phyloP scores from a whole-genome alignment of 1,140 invertebrate genomes.

The Caenorhabditis remanei region DNA sequence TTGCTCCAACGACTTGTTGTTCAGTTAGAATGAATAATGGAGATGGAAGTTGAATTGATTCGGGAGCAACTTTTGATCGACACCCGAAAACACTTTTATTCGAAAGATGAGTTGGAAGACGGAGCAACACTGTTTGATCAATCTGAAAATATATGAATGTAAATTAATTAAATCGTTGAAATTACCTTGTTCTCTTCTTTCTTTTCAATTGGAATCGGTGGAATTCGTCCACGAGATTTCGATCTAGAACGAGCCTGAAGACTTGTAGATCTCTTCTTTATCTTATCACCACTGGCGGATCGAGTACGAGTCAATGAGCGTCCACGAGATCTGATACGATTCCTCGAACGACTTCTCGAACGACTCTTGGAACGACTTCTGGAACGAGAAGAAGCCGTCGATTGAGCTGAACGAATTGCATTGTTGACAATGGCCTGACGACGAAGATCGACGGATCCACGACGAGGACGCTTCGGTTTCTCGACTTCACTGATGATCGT shows the following conservation, averaged over 20 bases:
- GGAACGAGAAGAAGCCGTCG: neutral
- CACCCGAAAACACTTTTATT: neutral
- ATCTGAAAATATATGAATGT: neutral
- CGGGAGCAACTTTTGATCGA: neutral
- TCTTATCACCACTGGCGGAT: neutral
- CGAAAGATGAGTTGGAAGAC: constrained; percentile 8
- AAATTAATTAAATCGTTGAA: no score
- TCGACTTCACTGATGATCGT: constrained; percentile 45
- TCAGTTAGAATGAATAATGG: constrained; percentile 25
- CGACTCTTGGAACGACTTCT: neutral
- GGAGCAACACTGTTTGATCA: neutral
- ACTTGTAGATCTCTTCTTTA: neutral
- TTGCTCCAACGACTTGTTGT: constrained; percentile 27
- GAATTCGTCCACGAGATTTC: no score
- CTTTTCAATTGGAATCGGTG: no score
- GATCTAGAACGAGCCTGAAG: neutral
- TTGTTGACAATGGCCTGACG: constrained; percentile 38
- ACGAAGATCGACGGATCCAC: constrained; percentile 16
- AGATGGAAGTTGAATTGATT: constrained; percentile 27
- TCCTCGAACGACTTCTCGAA: neutral
- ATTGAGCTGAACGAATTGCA: neutral
- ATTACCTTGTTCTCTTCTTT: no score
- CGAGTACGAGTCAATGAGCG: neutral
- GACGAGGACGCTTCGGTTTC: neutral
- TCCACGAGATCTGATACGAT: neutral